phyloP scores from a whole-genome alignment of 92 coral and sea anemone species.

The Phenganax subtilis region DNA sequence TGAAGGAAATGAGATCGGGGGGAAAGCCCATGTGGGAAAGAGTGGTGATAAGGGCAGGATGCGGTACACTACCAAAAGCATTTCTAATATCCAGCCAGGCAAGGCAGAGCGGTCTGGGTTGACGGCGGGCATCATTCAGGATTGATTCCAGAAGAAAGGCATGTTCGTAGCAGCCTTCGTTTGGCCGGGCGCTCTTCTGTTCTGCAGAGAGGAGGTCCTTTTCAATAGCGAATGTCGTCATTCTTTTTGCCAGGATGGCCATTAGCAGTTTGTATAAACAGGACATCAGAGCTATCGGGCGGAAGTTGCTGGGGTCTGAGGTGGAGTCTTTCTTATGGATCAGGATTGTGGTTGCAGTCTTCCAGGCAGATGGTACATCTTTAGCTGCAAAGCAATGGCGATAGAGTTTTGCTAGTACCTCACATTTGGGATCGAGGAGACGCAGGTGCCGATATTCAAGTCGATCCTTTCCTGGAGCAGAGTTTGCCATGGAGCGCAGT shows the following conservation, averaged over 20 bases:
- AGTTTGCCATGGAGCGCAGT: not conserved
- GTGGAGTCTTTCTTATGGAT: slow-evolving; percentile 13
- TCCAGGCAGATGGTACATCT: not conserved
- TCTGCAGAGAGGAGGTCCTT: too few relatives aligned
- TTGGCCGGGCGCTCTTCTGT: too few relatives aligned
- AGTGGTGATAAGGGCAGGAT: too few relatives aligned
- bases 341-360: slow-evolving; percentile 13
- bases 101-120: not conserved
- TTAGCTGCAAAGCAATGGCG: not conserved
- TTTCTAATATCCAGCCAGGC: too few relatives aligned
- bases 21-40: too few relatives aligned
- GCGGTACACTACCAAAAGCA: too few relatives aligned
- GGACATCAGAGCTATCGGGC: not conserved
- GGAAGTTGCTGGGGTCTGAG: not conserved
- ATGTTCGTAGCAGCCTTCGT: slow-evolving; percentile 12
- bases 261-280: not conserved
- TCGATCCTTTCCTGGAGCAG: not conserved
- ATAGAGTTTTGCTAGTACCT: not conserved
- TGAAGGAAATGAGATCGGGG: not conserved
- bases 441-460: slow-evolving; percentile 5
- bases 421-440: not conserved
- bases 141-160: slow-evolving; percentile 2
- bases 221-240: too few relatives aligned
- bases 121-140: not conserved
- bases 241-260: not conserved